Evolutionary conservation across 2,113 vertebrate genomes (phyloP).

Genomic region (Cavia porcellus): DNA sequence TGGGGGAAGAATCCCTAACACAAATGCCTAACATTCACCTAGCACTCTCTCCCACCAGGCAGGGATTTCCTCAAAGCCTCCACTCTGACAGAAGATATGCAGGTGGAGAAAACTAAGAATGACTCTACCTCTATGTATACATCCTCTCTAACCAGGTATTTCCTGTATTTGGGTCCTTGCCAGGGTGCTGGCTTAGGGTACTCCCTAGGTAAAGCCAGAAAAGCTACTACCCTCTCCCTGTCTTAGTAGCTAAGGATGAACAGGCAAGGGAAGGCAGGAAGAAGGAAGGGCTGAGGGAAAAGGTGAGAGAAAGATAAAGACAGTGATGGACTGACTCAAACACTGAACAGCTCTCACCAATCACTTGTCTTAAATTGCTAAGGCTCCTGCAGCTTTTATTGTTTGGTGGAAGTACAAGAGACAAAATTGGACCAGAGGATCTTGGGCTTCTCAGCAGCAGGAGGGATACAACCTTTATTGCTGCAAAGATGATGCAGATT

Average conservation of each 20-base stretch:
- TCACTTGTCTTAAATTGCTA: conserved; percentile 73
- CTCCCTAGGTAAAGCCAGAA: conserved; percentile 17
- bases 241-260: not conserved
- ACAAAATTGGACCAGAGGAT: conserved; percentile 82
- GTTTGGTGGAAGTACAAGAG: conserved; percentile 79
- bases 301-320: conserved; percentile 20
- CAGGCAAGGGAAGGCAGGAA: not conserved
- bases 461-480: conserved; percentile 82
- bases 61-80: conserved; percentile 70
- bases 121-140: not conserved
- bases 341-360: conserved; percentile 74
- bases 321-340: conserved; percentile 59
- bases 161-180: conserved; percentile 29
- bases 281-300: conserved; percentile 5
- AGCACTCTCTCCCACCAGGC: conserved; percentile 17
- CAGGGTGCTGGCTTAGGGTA: conserved; percentile 16
- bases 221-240: not conserved
- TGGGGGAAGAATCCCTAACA: not conserved
- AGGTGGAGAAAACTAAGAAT: not conserved
- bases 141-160: conserved; percentile 31
- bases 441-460: conserved; percentile 76
- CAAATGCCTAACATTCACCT: conserved; percentile 44
- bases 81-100: conserved; percentile 29
- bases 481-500: conserved; percentile 86
- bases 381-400: conserved; percentile 75